Conservation (phyloP, 2,797 vertebrate genomes). For the Alauda arvensis region DNA sequence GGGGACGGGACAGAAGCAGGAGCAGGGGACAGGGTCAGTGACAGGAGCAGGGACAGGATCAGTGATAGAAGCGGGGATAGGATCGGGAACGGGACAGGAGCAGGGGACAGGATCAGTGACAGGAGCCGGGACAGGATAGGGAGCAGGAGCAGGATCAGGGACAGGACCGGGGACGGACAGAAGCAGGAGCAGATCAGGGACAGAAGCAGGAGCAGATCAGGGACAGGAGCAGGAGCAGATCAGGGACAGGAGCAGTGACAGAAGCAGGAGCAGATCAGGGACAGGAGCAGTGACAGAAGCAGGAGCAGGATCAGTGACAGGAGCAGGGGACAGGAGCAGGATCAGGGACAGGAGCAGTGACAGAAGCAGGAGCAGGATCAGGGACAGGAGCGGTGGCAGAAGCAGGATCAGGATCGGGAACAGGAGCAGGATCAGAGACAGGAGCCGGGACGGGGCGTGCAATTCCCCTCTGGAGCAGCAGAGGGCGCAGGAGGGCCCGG, state of each 20-base stretch:
- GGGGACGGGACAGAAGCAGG: neutral
- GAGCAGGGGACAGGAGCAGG: neutral
- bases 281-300: neutral
- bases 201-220: too few species aligned
- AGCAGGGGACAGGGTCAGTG: too few species aligned
- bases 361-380: too few species aligned
- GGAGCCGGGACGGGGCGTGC: fast-evolving
- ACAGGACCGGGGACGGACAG: neutral
- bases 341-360: neutral
- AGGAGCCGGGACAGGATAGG: too few species aligned
- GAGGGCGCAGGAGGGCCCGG: neutral
- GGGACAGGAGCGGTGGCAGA: neutral
- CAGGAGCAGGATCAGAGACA: neutral
- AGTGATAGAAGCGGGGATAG: too few species aligned
- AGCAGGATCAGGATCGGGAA: too few species aligned
- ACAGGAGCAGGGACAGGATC: neutral
- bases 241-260: too few species aligned
- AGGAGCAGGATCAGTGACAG: too few species aligned
- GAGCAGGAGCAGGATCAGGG: neutral
- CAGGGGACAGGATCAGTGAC: neutral
- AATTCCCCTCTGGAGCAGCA: fast-evolving
- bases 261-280: neutral
- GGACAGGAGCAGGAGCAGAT: too few species aligned
- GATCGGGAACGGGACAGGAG: too few species aligned
- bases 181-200: too few species aligned